A percentile compares a stretch with the other conserved stretches of the same genome.
Evolutionary conservation across 2,113 vertebrate genomes (phyloP).

Genomic region (Brachypodius melanocephalos): DNA sequence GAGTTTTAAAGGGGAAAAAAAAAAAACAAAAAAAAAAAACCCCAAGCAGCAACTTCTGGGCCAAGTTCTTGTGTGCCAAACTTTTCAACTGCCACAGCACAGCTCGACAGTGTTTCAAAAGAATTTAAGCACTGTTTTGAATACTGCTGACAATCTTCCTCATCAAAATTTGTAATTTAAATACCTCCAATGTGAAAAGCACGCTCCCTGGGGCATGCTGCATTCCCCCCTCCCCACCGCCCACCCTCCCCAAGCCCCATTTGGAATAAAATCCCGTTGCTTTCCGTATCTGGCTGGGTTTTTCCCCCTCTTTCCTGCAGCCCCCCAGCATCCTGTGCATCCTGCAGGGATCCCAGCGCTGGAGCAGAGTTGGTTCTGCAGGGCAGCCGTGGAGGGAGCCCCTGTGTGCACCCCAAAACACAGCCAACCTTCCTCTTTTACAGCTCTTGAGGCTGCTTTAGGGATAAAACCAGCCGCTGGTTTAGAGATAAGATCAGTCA

Average conservation of each 20-base stretch:
- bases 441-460: fast-evolving
- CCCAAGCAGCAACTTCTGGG: conserved; percentile 57
- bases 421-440: not conserved
- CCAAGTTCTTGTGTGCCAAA: conserved; percentile 46
- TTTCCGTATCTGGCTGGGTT: not conserved
- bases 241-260: conserved; percentile 14
- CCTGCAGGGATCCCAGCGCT: not conserved
- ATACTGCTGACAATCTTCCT: conserved; percentile 61
- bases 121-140: conserved; percentile 68
- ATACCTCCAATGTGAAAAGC: conserved; percentile 63
- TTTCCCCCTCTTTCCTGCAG: not conserved
- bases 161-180: conserved; percentile 75
- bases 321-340: not conserved
- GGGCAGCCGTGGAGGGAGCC: not conserved
- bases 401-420: not conserved
- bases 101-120: conserved; percentile 59
- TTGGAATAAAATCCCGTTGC: not conserved
- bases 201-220: conserved; percentile 56
- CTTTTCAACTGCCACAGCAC: conserved; percentile 31
- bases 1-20: conserved; percentile 17
- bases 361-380: not conserved
- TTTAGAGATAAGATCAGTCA: too few species aligned
- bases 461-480: not conserved
- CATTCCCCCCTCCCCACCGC: not conserved
- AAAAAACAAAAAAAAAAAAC: not conserved